phyloP scores from a whole-genome alignment of 2,888 invertebrate species.

The Hedya salicella region DNA sequence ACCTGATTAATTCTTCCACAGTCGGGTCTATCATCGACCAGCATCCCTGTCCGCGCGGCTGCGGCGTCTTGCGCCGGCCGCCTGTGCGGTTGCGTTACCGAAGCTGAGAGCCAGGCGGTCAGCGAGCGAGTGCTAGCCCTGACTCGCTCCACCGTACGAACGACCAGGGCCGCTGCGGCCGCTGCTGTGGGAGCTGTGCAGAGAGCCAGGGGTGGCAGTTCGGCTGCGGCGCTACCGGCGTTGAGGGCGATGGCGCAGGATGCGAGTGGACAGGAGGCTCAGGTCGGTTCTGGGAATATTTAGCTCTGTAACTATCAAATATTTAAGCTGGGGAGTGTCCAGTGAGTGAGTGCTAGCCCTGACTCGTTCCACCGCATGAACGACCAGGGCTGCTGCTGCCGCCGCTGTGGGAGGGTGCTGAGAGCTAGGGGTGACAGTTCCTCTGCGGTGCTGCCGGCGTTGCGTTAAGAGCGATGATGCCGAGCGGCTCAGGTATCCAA shows the following conservation, averaged over 20 bases:
- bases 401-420: conserved; percentile 97
- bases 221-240: conserved; percentile 98
- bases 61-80: conserved; percentile 98
- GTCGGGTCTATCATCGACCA: conserved; percentile 90
- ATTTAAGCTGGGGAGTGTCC: no score
- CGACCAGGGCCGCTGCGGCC: conserved; percentile 70
- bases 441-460: conserved; percentile 97
- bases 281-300: conserved; percentile 81
- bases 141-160: conserved; percentile 61
- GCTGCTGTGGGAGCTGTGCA: conserved; percentile 98
- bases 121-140: conserved; percentile 67
- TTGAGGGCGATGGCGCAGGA: conserved; percentile 97
- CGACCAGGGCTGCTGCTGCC: conserved; percentile 70
- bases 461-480: conserved; percentile 93
- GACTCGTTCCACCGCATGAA: conserved; percentile 61
- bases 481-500: conserved; percentile 94
- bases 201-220: conserved; percentile 97
- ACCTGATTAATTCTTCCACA: conserved; percentile 53
- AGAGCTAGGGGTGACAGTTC: conserved; percentile 98
- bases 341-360: conserved; percentile 67
- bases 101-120: conserved; percentile 70
- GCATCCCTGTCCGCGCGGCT: conserved; percentile 94
- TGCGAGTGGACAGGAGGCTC: conserved; percentile 96
- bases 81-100: conserved; percentile 81
- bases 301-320: no score